phyloP scores from a whole-genome alignment of 2,113 vertebrate species.

The Gracilinanus agilis region DNA sequence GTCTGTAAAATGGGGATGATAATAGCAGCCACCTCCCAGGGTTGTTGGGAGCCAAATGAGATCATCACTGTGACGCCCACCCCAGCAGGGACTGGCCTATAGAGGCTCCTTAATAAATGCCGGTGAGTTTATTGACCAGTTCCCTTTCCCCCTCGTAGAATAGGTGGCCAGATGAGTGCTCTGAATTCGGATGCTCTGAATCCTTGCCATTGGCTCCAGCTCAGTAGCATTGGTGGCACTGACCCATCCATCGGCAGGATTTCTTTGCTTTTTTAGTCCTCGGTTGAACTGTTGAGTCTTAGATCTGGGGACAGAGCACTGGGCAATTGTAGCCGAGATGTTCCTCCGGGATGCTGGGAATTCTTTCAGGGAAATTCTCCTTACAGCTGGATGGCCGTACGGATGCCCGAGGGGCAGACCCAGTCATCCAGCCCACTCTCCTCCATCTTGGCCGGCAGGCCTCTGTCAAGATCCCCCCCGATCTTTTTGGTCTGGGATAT shows the following conservation, averaged over 20 bases:
- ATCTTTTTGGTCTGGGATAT: neutral
- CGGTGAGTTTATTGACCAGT: neutral
- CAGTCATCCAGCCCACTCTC: neutral
- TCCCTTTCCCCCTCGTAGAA: neutral
- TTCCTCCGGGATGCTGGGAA: neutral
- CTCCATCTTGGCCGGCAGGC: neutral
- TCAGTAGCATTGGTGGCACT: neutral
- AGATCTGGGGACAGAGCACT: neutral
- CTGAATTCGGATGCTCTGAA: neutral
- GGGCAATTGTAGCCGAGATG: neutral
- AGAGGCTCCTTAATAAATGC: neutral
- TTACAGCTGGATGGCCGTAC: neutral
- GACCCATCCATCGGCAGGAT: neutral
- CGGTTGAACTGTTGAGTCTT: neutral
- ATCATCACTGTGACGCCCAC: no score
- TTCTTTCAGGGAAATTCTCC: neutral
- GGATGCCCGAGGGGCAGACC: neutral
- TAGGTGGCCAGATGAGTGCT: neutral
- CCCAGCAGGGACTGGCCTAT: neutral
- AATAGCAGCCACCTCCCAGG: no score
- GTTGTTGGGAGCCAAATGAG: no score
- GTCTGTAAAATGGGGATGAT: no score
- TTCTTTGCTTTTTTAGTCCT: neutral
- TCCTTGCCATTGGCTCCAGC: neutral
- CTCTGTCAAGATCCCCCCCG: neutral